Evolutionary conservation across 2,113 vertebrate genomes (phyloP), one percentile per base, ranked within the genome.

Genomic region (Oreochromis tanganicae): DNA sequence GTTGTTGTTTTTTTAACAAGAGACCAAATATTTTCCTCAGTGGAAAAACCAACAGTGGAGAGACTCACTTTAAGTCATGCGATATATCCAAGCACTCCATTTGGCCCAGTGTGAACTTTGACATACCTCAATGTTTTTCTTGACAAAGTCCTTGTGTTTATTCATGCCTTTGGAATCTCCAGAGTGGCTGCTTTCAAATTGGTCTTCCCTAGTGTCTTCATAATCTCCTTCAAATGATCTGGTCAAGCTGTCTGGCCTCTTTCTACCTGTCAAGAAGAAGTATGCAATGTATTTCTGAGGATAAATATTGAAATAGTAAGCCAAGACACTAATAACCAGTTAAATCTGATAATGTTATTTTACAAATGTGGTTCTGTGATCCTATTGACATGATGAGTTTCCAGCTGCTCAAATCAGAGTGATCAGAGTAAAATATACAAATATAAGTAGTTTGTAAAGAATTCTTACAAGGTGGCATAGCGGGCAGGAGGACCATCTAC

Each of bases 51-150:
- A 93, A 92, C 63, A 81, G 68, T 12, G 1, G 3, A 68, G 54
- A 82, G 56, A 81, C 50, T 83, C 78, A 59, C 34, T 24, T 79
- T n/a, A 78, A 81, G 86, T 90, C 83, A 90, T 66, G 84, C 34
- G 55, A 88, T 88, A 81, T 7, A 85, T 73, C 68, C 87, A 43
- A 66, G 68, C 38, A 48, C 82, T 89, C 78, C 85, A 24, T 81
- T 86, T 91, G 83, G 83, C 80, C 86, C 68, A 7, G 71, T 12
- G 2, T 94, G 92, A 95, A 91, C 92, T 93, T 90, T 90, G 82
- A 95, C 97, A 96, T 97, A 99, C 98, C 97, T 99, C 96, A 80
- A 98, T 97, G 92, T 99, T 99, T 94, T 96, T 97, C 94, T 96
- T 97, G 94, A 99, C 95, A 94, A 98, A 98, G 96, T 98, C 94